phyloP scores from a whole-genome alignment of 2,888 invertebrate genomes.

The Dendrolimus houi region DNA sequence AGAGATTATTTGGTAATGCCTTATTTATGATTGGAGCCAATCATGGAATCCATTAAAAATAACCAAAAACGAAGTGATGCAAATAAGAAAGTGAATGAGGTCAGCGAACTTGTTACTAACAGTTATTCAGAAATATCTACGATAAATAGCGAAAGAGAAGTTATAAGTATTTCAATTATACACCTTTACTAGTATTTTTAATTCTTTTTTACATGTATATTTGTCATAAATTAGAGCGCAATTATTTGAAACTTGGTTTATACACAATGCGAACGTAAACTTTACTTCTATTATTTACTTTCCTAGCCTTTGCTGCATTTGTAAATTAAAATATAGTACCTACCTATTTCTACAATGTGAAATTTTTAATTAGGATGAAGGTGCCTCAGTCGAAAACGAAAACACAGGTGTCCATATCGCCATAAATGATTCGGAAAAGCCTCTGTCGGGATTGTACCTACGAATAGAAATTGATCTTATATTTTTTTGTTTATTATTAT shows the following conservation, averaged over 20 bases:
- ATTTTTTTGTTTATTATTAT: conserved; percentile 80
- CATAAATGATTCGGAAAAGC: conserved; percentile 12
- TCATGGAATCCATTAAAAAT: conserved; percentile 28
- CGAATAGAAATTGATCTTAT: conserved; percentile 85
- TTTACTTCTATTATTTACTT: too few species aligned
- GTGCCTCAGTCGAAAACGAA: conserved; percentile 26
- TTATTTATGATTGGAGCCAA: neutral
- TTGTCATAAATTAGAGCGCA: neutral
- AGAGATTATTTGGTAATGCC: neutral
- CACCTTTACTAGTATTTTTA: neutral
- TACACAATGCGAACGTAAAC: too few species aligned
- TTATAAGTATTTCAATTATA: conserved; percentile 25
- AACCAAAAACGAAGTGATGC: conserved; percentile 27
- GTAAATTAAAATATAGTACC: too few species aligned
- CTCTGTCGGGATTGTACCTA: conserved; percentile 35
- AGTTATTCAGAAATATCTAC: conserved; percentile 26
- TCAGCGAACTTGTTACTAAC: conserved; percentile 40
- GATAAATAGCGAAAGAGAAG: conserved; percentile 26
- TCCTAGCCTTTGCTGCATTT: too few species aligned
- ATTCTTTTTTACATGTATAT: neutral
- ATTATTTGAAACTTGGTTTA: neutral
- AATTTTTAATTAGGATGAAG: conserved; percentile 27
- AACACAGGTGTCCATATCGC: conserved; percentile 1
- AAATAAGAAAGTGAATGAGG: conserved; percentile 43
- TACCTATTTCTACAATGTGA: too few species aligned